Evolutionary conservation across 2,113 vertebrate genomes (phyloP).

Genomic region (Emydocephalus ijimae): DNA sequence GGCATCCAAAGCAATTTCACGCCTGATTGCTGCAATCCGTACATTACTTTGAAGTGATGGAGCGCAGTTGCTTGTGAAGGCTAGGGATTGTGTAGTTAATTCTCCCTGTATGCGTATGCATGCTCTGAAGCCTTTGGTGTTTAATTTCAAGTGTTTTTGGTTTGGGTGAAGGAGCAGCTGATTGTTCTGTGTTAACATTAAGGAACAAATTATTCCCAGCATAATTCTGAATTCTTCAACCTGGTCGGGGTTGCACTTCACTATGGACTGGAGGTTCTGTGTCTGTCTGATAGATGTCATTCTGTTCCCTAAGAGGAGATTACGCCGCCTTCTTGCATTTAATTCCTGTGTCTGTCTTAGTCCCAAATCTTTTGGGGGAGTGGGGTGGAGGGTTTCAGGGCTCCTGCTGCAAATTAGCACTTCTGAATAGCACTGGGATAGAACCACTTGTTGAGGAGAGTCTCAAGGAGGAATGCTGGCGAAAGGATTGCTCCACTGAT

Average conservation of each 20-base stretch:
- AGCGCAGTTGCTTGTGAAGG: background rate
- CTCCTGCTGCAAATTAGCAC: background rate
- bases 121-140: background rate
- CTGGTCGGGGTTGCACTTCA: too few species aligned
- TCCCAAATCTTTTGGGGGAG: background rate
- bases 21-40: background rate
- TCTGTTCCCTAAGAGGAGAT: background rate
- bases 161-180: background rate
- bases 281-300: background rate
- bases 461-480: background rate
- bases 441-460: background rate
- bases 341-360: background rate
- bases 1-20: slow-evolving; percentile 17
- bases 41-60: slow-evolving; percentile 2
- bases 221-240: background rate
- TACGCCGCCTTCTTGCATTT: background rate
- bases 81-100: background rate
- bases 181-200: background rate
- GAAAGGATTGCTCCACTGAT: background rate
- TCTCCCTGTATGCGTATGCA: background rate
- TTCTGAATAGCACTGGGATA: background rate
- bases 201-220: background rate
- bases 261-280: background rate
- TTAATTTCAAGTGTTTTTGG: background rate
- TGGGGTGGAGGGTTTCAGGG: background rate